Evolutionary conservation across 2,113 vertebrate genomes (phyloP).

Genomic region (Trogon surrucura): DNA sequence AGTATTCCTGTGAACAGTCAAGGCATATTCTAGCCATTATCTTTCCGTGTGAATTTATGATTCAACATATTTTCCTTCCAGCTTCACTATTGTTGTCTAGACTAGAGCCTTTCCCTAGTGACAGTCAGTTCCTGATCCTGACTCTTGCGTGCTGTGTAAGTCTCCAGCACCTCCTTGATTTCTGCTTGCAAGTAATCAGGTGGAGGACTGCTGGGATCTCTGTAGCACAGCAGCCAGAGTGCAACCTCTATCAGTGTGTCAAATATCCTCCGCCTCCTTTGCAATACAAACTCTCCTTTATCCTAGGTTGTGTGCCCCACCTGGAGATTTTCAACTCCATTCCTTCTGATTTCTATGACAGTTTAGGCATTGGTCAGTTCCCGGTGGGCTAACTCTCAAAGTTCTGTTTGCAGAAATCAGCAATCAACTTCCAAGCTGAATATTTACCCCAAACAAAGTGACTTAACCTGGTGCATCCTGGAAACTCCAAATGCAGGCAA

Average conservation of each 20-base stretch:
- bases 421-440: not conserved
- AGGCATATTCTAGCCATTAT: not conserved
- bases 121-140: not conserved
- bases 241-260: not conserved
- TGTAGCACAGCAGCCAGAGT: not conserved
- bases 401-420: not conserved
- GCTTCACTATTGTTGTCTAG: not conserved
- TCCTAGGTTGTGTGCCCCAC: not conserved
- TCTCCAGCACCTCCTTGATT: not conserved
- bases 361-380: not conserved
- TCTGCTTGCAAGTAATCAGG: not conserved
- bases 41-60: not conserved
- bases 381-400: not conserved
- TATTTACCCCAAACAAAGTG: not conserved
- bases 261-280: not conserved
- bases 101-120: not conserved
- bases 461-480: not conserved
- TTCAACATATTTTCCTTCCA: not conserved
- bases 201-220: not conserved
- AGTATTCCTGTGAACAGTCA: not conserved
- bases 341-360: not conserved
- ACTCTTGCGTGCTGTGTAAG: not conserved
- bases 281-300: not conserved
- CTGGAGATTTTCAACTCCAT: not conserved
- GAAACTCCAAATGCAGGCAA: not conserved